Evolutionary conservation across 2,797 vertebrate genomes (phyloP), one percentile per base, ranked within the genome.

Genomic region (Platalea minor): DNA sequence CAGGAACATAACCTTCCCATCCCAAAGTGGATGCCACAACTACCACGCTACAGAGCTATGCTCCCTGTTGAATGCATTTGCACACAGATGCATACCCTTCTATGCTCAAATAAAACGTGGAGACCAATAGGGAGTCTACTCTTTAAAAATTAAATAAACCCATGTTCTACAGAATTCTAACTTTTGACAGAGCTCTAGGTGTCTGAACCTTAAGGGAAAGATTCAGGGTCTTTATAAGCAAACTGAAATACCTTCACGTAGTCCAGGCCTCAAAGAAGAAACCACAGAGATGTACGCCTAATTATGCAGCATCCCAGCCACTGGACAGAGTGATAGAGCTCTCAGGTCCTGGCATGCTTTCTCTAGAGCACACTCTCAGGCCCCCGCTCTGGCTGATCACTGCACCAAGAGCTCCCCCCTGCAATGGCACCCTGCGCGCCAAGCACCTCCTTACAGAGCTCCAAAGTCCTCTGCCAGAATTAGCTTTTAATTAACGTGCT

Each of bases 301-400:
- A n/a, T 41, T 45, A 35, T 8, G 31, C 67, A 81, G 57, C 33
- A 81, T 53, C 53, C 39, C 39, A 20, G 6, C 0, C 0, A 4
- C 0, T 0, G 24, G 46, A 18, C 0, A 4, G 45, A 48, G 39
- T 2, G 20, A 9, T 23, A 39, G 2, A 43, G 54, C 33, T 21
- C 69, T 33, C 24, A 1, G 65, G 6, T 11, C 20, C 7, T 18
- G n/a, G 20, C 23, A 5, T 13, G 29, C 53, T 63, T 39, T 33
- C 56, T 28, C 48, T 5, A 2, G 39, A 67, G 61, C n/a, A 21
- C 13, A 1, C 19, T 31, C 53, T 41, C n/a, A 37, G 57, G 37
- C 5, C 59, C 19, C 35, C 48, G 70, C 59, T 68, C n/a, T 54
- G 51, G 43, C 43, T 48, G 35, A 39, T 57, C 15, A 1, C 39